Conservation (phyloP, 1,140 invertebrate genomes). For the Oscheius sp. region DNA sequence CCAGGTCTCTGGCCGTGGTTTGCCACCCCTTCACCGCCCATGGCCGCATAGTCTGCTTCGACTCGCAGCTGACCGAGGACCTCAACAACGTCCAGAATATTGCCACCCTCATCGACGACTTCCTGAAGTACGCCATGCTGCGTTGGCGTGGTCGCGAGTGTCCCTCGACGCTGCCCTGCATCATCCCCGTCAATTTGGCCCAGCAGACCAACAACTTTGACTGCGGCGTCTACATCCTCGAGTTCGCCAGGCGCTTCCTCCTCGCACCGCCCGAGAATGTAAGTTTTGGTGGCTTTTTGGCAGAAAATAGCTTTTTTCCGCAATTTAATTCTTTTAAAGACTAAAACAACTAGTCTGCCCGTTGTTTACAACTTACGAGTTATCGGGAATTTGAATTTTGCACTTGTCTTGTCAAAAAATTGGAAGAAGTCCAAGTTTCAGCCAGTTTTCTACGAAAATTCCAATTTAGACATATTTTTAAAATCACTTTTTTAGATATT, state of each 20-base stretch:
- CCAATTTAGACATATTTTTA: too few species aligned
- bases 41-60: conserved; percentile 31
- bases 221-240: conserved; percentile 36
- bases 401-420: too few species aligned
- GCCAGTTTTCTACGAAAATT: too few species aligned
- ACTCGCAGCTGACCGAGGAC: conserved; percentile 28
- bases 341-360: too few species aligned
- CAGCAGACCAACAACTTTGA: conserved; percentile 37
- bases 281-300: too few species aligned
- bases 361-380: too few species aligned
- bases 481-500: too few species aligned
- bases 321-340: too few species aligned
- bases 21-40: conserved; percentile 35
- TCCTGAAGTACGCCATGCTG: conserved; percentile 23
- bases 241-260: conserved; percentile 38
- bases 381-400: too few species aligned
- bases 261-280: conserved; percentile 35
- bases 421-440: too few species aligned
- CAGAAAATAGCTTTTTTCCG: too few species aligned
- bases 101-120: conserved; percentile 22
- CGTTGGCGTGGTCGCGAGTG: conserved; percentile 4
- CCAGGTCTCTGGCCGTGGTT: conserved; percentile 25
- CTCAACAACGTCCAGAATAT: conserved; percentile 28
- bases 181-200: conserved; percentile 30
- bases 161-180: background rate